phyloP scores from a whole-genome alignment of 1,140 invertebrate genomes.

The Dufourea novaeangliae region DNA sequence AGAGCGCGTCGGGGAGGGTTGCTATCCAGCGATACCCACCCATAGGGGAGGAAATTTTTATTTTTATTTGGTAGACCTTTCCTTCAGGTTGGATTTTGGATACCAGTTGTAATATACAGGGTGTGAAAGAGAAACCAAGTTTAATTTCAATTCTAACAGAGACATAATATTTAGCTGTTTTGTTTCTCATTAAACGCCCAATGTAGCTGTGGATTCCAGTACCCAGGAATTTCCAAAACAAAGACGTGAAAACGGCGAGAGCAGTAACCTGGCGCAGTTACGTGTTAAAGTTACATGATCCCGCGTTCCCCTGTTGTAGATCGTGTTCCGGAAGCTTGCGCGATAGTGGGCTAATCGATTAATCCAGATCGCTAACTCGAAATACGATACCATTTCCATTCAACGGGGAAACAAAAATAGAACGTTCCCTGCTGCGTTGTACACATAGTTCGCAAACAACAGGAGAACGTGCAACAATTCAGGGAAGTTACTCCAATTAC shows the following conservation, averaged over 20 bases:
- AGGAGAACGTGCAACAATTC: neutral
- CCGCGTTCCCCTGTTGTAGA: constrained; percentile 31
- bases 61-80: too few relatives aligned
- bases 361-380: constrained; percentile 52
- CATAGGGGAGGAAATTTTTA: too few relatives aligned
- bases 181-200: too few relatives aligned
- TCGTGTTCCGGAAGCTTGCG: constrained; percentile 48
- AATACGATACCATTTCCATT: constrained; percentile 13
- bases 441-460: neutral
- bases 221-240: neutral
- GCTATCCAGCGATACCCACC: too few relatives aligned
- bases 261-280: neutral
- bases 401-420: constrained; percentile 8
- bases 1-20: too few relatives aligned
- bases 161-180: too few relatives aligned
- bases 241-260: neutral
- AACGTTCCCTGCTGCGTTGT: neutral
- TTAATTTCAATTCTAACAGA: too few relatives aligned
- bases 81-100: too few relatives aligned
- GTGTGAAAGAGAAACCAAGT: too few relatives aligned
- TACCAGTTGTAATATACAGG: too few relatives aligned
- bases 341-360: constrained; percentile 49
- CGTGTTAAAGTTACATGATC: constrained; percentile 57
- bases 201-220: neutral
- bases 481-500: too few relatives aligned